Base-by-base conservation (phyloP, 2,113 vertebrate species). In the Python bivittatus region DNA sequence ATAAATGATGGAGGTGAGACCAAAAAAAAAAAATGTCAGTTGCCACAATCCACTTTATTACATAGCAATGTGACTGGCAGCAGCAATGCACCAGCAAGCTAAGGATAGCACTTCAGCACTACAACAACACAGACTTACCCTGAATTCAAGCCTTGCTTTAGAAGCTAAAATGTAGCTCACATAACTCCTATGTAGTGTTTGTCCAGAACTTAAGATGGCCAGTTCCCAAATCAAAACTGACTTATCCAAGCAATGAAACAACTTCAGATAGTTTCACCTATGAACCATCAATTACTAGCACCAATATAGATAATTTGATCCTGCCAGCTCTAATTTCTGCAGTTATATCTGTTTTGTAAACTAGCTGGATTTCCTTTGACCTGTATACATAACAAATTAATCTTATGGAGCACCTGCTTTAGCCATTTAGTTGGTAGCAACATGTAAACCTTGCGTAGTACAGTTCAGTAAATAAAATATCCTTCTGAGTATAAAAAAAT, bases 141-240 rank as follows among this genome's bases (percentile, higher is more conserved):
- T 84, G 68, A 56, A 84, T 60, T 89, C 68, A 89, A 89, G 87
- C 56, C 54, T 61, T 88, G 86, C 44, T 89, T 89, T 84, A 42
- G 42, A 11, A 89, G 44, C 44, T 89, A 52, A 68, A 27, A 38
- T 84, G 84, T 54, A 85, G 12, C 29, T 89, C 72, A 44, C 64
- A 79, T 58, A 85, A 12, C 13, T 85, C 1, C 1, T 2, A 8
- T 1, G 84, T 6, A 91, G 92, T 27, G 87, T 84, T 87, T 52
- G 22, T 84, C 33, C 33, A 44, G 27, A 61, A 13, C 23, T 85
- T 25, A 38, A n/a, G 23, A 87, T n/a, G 85, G 60, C 25, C 38
- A 60, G 54, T 38, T 61, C 61, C n/a, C 72, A 92, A 84, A 89
- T 44, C 64, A 52, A 13, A 42, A 29, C 42, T 44, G 38, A 25